These are phyloP conservation scores for Acronicta aceris DNA, from an alignment of 2,888 invertebrate species.

Conservation along the genomic window DNA sequence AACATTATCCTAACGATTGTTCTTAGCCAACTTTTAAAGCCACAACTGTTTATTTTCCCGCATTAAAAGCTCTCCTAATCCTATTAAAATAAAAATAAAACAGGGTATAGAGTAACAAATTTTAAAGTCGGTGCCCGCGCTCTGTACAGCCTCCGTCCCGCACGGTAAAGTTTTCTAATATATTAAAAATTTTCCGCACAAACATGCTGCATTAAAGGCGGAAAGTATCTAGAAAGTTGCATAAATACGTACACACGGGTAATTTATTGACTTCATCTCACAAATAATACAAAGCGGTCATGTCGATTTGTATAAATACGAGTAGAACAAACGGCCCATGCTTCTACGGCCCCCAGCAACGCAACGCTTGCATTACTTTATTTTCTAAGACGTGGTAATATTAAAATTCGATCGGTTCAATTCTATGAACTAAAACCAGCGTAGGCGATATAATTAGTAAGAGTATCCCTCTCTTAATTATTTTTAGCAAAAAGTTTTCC, in stretches of 20 bases:
- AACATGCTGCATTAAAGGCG: constrained; percentile 71
- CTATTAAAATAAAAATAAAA: constrained; percentile 74
- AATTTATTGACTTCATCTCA: constrained; percentile 50
- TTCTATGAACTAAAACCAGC: neutral
- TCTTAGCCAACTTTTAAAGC: constrained; percentile 69
- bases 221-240: constrained; percentile 67
- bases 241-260: constrained; percentile 58
- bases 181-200: constrained; percentile 76
- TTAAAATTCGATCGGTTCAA: too few species aligned
- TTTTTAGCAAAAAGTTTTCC: too few species aligned
- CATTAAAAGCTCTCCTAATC: constrained; percentile 70
- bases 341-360: too few species aligned
- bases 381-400: too few species aligned
- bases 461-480: too few species aligned
- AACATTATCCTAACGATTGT: constrained; percentile 72
- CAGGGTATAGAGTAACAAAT: constrained; percentile 69
- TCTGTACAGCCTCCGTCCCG: constrained; percentile 61
- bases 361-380: too few species aligned
- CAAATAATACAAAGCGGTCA: constrained; percentile 17
- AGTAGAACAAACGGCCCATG: too few species aligned
- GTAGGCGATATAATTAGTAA: too few species aligned
- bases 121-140: constrained; percentile 70
- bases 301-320: constrained; percentile 9
- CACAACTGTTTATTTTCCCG: constrained; percentile 68
- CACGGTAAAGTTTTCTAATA: constrained; percentile 77